These are phyloP conservation scores for Intellagama lesueurii DNA, from an alignment of 2,797 vertebrate species.

Conservation along the genomic window DNA sequence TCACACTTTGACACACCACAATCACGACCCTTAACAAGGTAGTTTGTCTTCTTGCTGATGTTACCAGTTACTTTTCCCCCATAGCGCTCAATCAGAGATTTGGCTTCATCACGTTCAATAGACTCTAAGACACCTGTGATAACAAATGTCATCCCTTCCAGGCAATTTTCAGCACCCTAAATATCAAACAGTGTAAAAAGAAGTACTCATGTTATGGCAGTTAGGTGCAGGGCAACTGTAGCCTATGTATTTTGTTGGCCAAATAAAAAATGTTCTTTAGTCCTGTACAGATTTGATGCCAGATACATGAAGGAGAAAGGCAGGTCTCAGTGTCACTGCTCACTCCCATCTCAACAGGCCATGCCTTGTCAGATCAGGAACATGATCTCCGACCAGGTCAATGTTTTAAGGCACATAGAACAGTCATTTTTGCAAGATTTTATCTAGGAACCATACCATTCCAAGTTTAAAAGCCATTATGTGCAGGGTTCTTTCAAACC, in stretches of 20 bases:
- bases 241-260: not conserved
- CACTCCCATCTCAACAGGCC: not conserved
- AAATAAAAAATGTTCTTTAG: not conserved
- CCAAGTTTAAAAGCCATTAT: not conserved
- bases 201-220: not conserved
- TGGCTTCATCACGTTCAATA: constrained; percentile 94
- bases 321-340: not conserved
- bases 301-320: not conserved
- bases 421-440: not conserved
- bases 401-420: not conserved
- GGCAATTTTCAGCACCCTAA: constrained; percentile 95
- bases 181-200: constrained; percentile 50
- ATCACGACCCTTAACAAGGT: constrained; percentile 93
- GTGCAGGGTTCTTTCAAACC: not conserved
- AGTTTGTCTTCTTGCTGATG: constrained; percentile 94
- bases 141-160: constrained; percentile 95
- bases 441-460: not conserved
- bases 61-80: constrained; percentile 97
- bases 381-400: not conserved
- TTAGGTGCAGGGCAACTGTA: fast-evolving
- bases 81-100: constrained; percentile 92
- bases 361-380: not conserved
- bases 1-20: constrained; percentile 91
- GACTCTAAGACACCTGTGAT: constrained; percentile 96
- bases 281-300: not conserved